Evolutionary conservation across 2,113 vertebrate species (phyloP).

Genomic region (Paramisgurnus dabryanus): DNA sequence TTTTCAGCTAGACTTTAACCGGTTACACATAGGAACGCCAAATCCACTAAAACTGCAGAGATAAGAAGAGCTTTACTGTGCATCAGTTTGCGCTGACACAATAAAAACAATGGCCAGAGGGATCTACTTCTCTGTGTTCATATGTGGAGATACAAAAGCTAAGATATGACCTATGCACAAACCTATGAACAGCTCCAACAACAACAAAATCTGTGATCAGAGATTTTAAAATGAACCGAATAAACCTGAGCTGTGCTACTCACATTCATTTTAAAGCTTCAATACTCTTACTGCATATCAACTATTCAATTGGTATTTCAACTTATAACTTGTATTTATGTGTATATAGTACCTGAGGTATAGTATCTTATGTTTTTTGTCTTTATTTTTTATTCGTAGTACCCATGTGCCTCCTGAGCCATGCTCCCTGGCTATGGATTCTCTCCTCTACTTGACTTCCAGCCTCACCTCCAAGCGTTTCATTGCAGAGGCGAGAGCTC

Average conservation of each 20-base stretch:
- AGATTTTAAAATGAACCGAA: too few relatives aligned
- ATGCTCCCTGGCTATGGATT: conserved; percentile 84
- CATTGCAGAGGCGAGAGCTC: conserved; percentile 67
- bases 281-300: too few relatives aligned
- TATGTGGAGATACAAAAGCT: neutral
- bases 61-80: conserved; percentile 6
- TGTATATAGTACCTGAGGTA: neutral
- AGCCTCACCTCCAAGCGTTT: conserved; percentile 76
- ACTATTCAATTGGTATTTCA: too few relatives aligned
- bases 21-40: conserved; percentile 20
- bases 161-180: too few relatives aligned
- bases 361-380: conserved; percentile 2
- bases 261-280: too few relatives aligned
- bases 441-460: conserved; percentile 80
- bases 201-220: too few relatives aligned
- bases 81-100: conserved; percentile 24
- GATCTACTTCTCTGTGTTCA: neutral
- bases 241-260: too few relatives aligned
- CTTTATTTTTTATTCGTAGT: conserved; percentile 51
- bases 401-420: conserved; percentile 69
- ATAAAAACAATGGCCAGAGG: conserved; percentile 10
- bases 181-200: too few relatives aligned
- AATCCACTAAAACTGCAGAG: conserved; percentile 28
- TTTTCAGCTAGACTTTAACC: conserved; percentile 36
- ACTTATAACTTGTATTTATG: neutral